Evolutionary conservation across 1,140 invertebrate species (phyloP).

Genomic region (Procambarus virginalis): DNA sequence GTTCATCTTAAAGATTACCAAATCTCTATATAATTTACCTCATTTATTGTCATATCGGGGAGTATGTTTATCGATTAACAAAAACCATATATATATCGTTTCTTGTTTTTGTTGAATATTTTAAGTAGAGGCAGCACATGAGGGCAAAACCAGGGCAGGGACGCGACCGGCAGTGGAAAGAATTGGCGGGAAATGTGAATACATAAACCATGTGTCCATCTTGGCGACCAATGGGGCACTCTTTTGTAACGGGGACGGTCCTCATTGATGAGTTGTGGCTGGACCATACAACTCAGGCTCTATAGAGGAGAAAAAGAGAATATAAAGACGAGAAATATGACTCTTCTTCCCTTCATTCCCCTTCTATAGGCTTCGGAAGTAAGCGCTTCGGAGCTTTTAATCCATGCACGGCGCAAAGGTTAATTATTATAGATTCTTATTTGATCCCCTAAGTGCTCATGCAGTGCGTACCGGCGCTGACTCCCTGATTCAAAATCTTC

Average conservation of each 20-base stretch:
- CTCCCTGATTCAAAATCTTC: too few species aligned
- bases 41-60: neutral
- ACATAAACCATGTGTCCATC: slow-evolving; percentile 9
- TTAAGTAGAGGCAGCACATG: neutral
- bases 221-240: neutral
- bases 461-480: too few species aligned
- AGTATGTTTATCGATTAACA: too few species aligned
- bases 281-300: neutral
- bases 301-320: too few species aligned
- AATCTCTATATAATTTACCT: neutral
- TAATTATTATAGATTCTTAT: too few species aligned
- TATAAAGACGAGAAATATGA: too few species aligned
- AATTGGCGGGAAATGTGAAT: slow-evolving; percentile 26
- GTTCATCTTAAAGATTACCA: neutral
- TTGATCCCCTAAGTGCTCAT: too few species aligned
- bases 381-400: too few species aligned
- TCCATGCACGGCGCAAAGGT: too few species aligned
- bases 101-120: neutral
- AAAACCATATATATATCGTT: neutral
- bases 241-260: neutral
- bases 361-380: too few species aligned
- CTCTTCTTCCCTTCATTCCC: too few species aligned
- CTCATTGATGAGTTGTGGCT: neutral
- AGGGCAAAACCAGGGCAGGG: neutral
- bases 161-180: slow-evolving; percentile 19